Evolutionary conservation across 2,113 vertebrate genomes (phyloP), one percentile per base, ranked within the genome.

Genomic region (Tetrax tetrax): DNA sequence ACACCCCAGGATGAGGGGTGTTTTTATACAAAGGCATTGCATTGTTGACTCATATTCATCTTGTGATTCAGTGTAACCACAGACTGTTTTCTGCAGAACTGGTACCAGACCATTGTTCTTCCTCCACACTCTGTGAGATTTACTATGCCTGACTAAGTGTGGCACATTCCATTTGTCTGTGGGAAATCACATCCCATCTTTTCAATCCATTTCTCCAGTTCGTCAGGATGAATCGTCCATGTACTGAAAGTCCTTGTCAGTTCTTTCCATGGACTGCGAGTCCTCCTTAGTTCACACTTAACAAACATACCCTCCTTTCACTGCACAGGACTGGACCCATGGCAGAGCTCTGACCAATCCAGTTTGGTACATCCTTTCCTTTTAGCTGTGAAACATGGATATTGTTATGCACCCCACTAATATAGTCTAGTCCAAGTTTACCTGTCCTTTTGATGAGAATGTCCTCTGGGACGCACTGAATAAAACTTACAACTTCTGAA

Each of bases 21-120:
- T 0, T 45, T 51, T 47, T 35, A 18, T 76, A 10, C 23, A 51
- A 4, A 0, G 0, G 10, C 20, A 21, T 83, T 51, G 22, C 41
- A 10, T 68, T 5, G 1, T 43, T 47, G 43, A 43, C 43, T 79
- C 43, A 12, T 65, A 25, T 29, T 69, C 27, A 53, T 28, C 22
- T 57, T 41, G 23, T 29, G 50, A 54, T 59, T 64, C 71, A 48
- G 16, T 21, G 20, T 33, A 48, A 59, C 6, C 25, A 17, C 38
- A 56, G 38, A 38, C 7, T 14, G 12, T 48, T 93, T 90, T 57
- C 65, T 74, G 19, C 53, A 74, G 33, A 68, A 63, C 43, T 72
- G 18, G 33, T 57, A 8, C 15, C 48, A 64, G 64, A 60, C 24
- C 41, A 41, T 20, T 43, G 54, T 17, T 78, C 22, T 23, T 59